Base-by-base conservation (phyloP, 2,888 invertebrate species). In the Chaetogeoica ovagalla region DNA sequence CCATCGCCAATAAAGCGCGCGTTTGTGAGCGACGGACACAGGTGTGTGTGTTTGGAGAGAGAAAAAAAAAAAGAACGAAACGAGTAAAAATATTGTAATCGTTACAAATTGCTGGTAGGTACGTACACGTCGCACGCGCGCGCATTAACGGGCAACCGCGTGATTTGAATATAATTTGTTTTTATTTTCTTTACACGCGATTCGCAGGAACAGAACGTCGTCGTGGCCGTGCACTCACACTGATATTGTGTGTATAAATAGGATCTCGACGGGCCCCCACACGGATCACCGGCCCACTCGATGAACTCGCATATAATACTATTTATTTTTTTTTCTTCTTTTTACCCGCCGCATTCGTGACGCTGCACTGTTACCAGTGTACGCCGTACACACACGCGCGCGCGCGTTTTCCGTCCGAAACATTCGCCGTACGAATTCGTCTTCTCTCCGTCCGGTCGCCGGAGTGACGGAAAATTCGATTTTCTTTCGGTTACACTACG, bases 231-330 rank as follows among this genome's bases (percentile, higher is more conserved):
- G 7, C 1, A 21, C 30, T 17, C 11, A 19, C 39, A 13, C 1
- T 13, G n/a, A 19, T 19, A 19, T 55, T 30, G 30, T 30, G 30
- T 55, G 13, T 55, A 65, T n/a, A 11, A 17, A 43, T 21, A 8
- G 17, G 19, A 43, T 43, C 43, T 43, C 43, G 60, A 13, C 5
- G 65, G 15, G 65, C 39, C 39, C 39, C 39, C 62, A 72, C 72
- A 62, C 48, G 62, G n/a, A 57, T 39, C n/a, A 30, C 72, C 72
- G 30, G 11, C 72, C 72, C 72, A 72, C 72, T 72, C 72, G 48
- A 62, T 30, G 48, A 48, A 72, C 72, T 72, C 59, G 39, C 4
- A 15, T 8, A 13, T 37, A 1, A 43, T 39, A 6, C 8, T 39
- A 39, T 8, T 8, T 39, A 39, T 39, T n/a, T n/a, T n/a, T 30